Evolutionary conservation across 2,797 vertebrate genomes (phyloP), one percentile per base, ranked within the genome.

Genomic region (Lindbergichthys nudifrons): DNA sequence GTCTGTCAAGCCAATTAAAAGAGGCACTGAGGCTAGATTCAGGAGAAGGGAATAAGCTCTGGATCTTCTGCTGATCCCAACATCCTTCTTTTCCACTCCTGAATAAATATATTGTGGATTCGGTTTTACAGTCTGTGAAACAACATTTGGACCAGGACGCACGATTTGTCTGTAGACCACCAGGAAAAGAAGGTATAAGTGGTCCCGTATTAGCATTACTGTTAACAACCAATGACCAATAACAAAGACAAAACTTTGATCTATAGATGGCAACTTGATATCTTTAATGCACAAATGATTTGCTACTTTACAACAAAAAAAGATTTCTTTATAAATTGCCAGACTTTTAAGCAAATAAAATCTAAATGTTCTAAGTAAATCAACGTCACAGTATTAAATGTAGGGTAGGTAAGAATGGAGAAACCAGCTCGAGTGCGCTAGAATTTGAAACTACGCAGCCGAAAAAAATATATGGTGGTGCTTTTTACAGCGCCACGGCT

Each of bases 1-100:
- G 23, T 61, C 53, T 81, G 73, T 77, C 73, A 70, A 50, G 39
- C 69, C 66, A 77, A 81, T 85, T 82, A 79, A 75, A 70, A 54
- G 48, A 51, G 12, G 50, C 16, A 52, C 19, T 53, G 51, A 71
- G 16, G 26, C 2, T 48, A 39, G 56, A 76, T 72, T 57, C 30
- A 41, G 65, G 45, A 32, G 60, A 18, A 57, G 30, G 73, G 54
- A 66, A 48, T 60, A 26, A 60, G 23, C 52, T 47, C 1, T 4
- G 7, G 43, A 64, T 54, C n/a, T 43, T 36, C n/a, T 53, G 18
- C 52, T 52, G 57, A 64, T 59, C 51, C 50, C 41, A 23, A 71
- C 23, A 52, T 32, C 62, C 14, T 14, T 1, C n/a, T 42, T 63
- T 12, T 32, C 19, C 10, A 47, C 23, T 23, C 32, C 10, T 62